phyloP scores from a whole-genome alignment of 2,113 vertebrate species.

The Mustelus asterias region DNA sequence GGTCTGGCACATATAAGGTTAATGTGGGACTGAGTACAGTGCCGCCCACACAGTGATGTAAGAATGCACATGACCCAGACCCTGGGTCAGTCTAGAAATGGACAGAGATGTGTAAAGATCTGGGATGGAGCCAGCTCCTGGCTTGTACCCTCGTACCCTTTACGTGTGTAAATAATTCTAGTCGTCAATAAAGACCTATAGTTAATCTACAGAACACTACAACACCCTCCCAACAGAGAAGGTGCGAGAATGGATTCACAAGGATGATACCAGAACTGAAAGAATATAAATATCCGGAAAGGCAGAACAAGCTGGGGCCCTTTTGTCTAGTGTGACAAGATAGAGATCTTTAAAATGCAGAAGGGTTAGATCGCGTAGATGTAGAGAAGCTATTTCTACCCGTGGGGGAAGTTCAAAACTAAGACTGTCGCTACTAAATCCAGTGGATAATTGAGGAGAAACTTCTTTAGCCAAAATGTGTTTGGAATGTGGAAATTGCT shows the following conservation, averaged over 20 bases:
- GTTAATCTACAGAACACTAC: too few relatives aligned
- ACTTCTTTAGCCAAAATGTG: neutral
- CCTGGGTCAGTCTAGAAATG: too few relatives aligned
- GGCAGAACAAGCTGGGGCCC: neutral
- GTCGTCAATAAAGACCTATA: too few relatives aligned
- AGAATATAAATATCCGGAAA: neutral
- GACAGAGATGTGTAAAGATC: too few relatives aligned
- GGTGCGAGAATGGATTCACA: neutral
- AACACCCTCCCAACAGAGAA: neutral
- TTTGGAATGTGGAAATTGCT: conserved; percentile 4
- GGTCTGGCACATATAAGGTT: too few relatives aligned
- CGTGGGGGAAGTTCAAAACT: neutral
- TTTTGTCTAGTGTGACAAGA: neutral
- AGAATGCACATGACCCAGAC: too few relatives aligned
- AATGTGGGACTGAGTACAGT: too few relatives aligned
- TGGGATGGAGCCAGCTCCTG: too few relatives aligned
- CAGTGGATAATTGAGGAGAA: neutral
- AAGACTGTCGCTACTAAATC: neutral
- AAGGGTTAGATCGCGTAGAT: neutral
- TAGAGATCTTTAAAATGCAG: neutral
- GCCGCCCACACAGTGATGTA: too few relatives aligned
- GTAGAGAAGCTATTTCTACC: neutral
- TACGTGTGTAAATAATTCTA: too few relatives aligned
- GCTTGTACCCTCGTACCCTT: too few relatives aligned
- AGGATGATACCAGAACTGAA: neutral